Percentiles rank a stretch among this genome's conserved stretches.
phyloP scores from a whole-genome alignment of 92 coral and sea anemone species.

The Zoanthus sansibaricus region DNA sequence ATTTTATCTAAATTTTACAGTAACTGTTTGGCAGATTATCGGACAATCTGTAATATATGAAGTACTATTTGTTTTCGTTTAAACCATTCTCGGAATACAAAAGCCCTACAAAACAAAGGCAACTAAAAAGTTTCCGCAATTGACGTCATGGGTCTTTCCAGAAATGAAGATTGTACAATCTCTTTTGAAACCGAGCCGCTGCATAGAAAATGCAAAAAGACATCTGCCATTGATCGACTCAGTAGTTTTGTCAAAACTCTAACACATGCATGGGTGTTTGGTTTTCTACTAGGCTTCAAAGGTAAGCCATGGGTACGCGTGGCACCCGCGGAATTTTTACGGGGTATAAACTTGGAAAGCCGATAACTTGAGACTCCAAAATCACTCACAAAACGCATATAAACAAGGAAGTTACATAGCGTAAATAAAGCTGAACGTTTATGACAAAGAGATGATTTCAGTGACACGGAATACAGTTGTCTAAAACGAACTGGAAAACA shows the following conservation, averaged over 20 bases:
- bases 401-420: not conserved
- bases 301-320: conserved; percentile 15
- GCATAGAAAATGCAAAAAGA: not conserved
- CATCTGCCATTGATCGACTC: not conserved
- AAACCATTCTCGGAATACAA: not conserved
- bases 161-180: not conserved
- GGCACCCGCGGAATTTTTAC: conserved; percentile 39
- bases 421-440: not conserved
- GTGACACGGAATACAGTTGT: not conserved
- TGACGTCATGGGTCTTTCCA: conserved; percentile 7
- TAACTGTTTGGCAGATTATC: not conserved
- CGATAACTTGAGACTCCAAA: conserved; percentile 4
- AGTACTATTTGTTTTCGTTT: not conserved
- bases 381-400: not conserved
- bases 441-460: not conserved
- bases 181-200: not conserved
- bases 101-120: not conserved
- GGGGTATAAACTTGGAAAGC: conserved; percentile 41
- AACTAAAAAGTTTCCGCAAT: not conserved
- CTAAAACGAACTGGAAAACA: conserved; percentile 27
- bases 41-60: not conserved
- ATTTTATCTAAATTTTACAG: not conserved
- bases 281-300: not conserved
- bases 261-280: not conserved
- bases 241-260: not conserved